Base-by-base conservation (phyloP, 2,888 invertebrate species). In the Troglohyphantes excavatus region DNA sequence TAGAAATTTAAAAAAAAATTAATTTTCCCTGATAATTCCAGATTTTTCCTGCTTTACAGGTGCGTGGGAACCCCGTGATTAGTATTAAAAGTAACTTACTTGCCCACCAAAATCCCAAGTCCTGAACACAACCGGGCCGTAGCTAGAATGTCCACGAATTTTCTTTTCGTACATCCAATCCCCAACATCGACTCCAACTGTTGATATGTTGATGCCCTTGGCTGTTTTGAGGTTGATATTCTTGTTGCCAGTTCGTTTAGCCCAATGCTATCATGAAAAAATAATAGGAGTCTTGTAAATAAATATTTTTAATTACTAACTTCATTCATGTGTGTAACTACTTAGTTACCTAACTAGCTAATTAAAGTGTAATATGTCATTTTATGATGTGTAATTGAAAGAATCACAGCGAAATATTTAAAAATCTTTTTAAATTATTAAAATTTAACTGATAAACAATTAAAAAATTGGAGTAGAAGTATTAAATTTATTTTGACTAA, bases 31-130 rank as follows among this genome's bases (percentile, higher is more conserved):
- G n/a, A n/a, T n/a, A n/a, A n/a, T n/a, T n/a, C n/a, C n/a, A n/a
- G n/a, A n/a, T n/a, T n/a, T n/a, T n/a, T n/a, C n/a, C n/a, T n/a
- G n/a, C n/a, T n/a, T n/a, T n/a, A n/a, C n/a, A n/a, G 21, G 33
- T 21, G 19, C 6, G 19, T n/a, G n/a, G n/a, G n/a, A n/a, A n/a
- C n/a, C n/a, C n/a, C 17, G 2, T 65, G 1, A 65, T 11, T 65
- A 11, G n/a, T n/a, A n/a, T n/a, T n/a, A 21, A 6, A 33, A 68
- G n/a, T 61, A 68, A 53, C 65, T 67, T 91, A 94, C 94, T 94
- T 99, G 99, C 0, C 99, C 99, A 3, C 99, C 99, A 94, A 99
- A 99, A 94, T 99, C 99, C 99, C 99, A 99, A 0, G 99, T 99
- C 81, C 98, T 92, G 94, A 98, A 98, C 29, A 97, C 96, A 79